These are phyloP conservation scores for Oscheius sp. DNA, from an alignment of 2,888 invertebrate species.

Conservation along the genomic window DNA sequence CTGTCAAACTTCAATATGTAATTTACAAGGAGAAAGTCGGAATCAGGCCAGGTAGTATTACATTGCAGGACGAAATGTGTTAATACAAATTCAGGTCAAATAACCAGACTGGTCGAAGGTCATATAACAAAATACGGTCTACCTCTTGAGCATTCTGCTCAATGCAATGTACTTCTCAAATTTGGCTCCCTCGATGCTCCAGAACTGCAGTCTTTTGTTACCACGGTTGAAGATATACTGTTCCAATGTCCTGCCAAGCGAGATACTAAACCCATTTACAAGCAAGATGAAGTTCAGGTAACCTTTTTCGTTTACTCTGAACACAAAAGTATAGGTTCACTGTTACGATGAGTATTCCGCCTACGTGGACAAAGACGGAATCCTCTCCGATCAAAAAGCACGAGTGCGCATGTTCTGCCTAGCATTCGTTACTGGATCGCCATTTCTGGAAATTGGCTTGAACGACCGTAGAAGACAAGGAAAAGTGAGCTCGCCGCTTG, in stretches of 20 bases:
- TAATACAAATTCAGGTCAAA: conserved; percentile 49
- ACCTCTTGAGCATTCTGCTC: conserved; percentile 96
- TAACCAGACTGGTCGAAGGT: conserved; percentile 64
- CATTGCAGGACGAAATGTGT: not conserved
- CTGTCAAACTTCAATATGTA: conserved; percentile 94
- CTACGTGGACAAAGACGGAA: conserved; percentile 81
- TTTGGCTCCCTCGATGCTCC: conserved; percentile 89
- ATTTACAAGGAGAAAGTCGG: conserved; percentile 98
- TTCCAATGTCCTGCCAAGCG: conserved; percentile 82
- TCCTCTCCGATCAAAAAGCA: conserved; percentile 87
- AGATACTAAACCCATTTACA: conserved; percentile 81
- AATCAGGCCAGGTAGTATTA: conserved; percentile 84
- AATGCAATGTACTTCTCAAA: conserved; percentile 93
- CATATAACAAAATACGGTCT: conserved; percentile 90
- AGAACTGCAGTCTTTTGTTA: conserved; percentile 90
- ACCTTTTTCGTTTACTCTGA: conserved; percentile 75
- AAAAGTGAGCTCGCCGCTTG: conserved; percentile 45
- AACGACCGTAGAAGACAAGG: conserved; percentile 82
- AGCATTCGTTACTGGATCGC: conserved; percentile 95
- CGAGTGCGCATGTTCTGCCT: conserved; percentile 93
- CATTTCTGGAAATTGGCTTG: conserved; percentile 93
- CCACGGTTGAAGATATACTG: conserved; percentile 90
- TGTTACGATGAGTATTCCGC: conserved; percentile 73
- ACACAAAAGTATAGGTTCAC: conserved; percentile 75
- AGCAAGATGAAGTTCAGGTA: conserved; percentile 94